These are phyloP conservation scores for Hyppa rectilinea DNA, from an alignment of 2,888 invertebrate species.

Conservation along the genomic window DNA sequence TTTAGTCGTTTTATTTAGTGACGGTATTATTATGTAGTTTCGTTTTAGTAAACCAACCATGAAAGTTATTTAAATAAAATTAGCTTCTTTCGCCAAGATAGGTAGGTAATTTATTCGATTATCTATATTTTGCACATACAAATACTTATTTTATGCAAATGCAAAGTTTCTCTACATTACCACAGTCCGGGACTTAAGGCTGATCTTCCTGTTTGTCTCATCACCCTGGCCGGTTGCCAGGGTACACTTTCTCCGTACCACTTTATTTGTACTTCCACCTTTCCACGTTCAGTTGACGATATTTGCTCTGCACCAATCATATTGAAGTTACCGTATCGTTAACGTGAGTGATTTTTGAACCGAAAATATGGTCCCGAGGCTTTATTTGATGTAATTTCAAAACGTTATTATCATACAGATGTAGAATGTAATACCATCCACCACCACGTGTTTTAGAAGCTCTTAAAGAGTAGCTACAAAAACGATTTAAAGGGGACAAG, in stretches of 20 bases:
- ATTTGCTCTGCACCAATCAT: not conserved
- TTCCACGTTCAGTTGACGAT: conserved; percentile 7
- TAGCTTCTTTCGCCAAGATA: not conserved
- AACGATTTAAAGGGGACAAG: no score
- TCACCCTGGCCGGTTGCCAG: conserved; percentile 48
- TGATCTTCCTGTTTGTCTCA: conserved; percentile 46
- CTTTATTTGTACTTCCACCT: conserved; percentile 31
- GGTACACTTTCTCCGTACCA: conserved; percentile 31
- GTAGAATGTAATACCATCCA: no score
- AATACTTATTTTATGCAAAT: conserved; percentile 13
- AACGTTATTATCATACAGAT: no score
- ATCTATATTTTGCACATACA: not conserved
- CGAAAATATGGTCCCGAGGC: no score
- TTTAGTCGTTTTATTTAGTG: not conserved
- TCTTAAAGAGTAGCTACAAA: no score
- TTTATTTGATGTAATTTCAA: no score
- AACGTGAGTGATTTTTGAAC: not conserved
- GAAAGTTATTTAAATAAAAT: not conserved
- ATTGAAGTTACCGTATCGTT: not conserved
- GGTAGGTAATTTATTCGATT: not conserved
- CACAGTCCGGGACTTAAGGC: conserved; percentile 6
- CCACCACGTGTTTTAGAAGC: no score
- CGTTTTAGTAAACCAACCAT: not conserved
- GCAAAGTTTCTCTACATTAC: conserved; percentile 27
- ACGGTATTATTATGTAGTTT: not conserved